Evolutionary conservation across 1,140 invertebrate species (phyloP).

Genomic region (Drosophila ironensis): DNA sequence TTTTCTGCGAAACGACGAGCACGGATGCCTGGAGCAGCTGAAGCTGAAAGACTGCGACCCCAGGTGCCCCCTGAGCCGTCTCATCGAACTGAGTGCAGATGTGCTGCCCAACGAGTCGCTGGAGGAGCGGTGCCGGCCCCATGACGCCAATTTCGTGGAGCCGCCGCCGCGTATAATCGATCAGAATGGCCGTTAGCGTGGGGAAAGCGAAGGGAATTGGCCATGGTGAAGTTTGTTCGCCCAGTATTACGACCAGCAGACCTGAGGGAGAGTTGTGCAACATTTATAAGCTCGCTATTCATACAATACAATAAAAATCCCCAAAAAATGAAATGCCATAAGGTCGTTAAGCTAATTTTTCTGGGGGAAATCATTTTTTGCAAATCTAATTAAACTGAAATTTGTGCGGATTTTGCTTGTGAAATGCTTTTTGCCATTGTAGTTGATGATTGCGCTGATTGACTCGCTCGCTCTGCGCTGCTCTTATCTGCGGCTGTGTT

Average conservation of each 20-base stretch:
- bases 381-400: conserved; percentile 30
- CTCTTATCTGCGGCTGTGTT: conserved; percentile 15
- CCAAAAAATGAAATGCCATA: conserved; percentile 9
- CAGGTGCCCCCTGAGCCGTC: conserved; percentile 84
- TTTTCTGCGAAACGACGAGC: conserved; percentile 84
- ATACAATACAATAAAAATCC: conserved; percentile 3
- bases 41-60: conserved; percentile 85
- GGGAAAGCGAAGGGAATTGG: background rate
- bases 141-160: conserved; percentile 83
- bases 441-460: conserved; percentile 31
- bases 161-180: conserved; percentile 82
- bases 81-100: conserved; percentile 83
- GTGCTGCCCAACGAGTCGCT: conserved; percentile 83
- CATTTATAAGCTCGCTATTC: background rate
- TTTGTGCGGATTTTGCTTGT: conserved; percentile 6
- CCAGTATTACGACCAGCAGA: conserved; percentile 42
- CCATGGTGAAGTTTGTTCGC: conserved; percentile 1
- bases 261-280: background rate
- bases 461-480: conserved; percentile 22
- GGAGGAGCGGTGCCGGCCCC: conserved; percentile 84
- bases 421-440: conserved; percentile 24
- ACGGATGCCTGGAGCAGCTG: conserved; percentile 82
- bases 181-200: conserved; percentile 39
- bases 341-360: conserved; percentile 12
- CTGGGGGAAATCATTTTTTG: conserved; percentile 17